Evolutionary conservation across 2,113 vertebrate genomes (phyloP).

Genomic region (Plectropomus leopardus): DNA sequence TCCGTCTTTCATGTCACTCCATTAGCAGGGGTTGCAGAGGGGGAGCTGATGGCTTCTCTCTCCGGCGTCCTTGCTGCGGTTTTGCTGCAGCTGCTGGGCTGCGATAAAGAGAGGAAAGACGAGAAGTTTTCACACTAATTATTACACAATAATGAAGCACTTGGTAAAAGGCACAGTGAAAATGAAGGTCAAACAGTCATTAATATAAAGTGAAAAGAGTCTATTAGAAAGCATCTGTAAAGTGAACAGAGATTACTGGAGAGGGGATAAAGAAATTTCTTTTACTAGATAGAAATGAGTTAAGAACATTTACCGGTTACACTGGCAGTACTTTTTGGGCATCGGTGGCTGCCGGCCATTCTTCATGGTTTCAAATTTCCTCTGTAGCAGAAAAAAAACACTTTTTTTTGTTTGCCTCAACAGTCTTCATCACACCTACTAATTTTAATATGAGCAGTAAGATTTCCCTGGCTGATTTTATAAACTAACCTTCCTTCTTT

Average conservation of each 20-base stretch:
- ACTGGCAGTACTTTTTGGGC: constrained; percentile 77
- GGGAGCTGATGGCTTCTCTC: constrained; percentile 54
- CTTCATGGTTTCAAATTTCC: constrained; percentile 52
- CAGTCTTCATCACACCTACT: not conserved
- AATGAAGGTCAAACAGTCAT: constrained; percentile 72
- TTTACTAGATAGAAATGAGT: constrained; percentile 33
- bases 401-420: not conserved
- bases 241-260: constrained; percentile 52
- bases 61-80: constrained; percentile 51
- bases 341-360: constrained; percentile 36
- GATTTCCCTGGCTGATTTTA: not conserved
- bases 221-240: constrained; percentile 59
- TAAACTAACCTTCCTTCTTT: constrained; percentile 72
- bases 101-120: constrained; percentile 73
- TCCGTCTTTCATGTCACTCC: constrained; percentile 59
- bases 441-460: not conserved
- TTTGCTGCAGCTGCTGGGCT: constrained; percentile 68
- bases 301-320: constrained; percentile 74
- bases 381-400: constrained; percentile 48
- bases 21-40: constrained; percentile 37
- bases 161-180: constrained; percentile 45
- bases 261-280: constrained; percentile 3
- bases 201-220: constrained; percentile 54
- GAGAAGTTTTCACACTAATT: constrained; percentile 78
- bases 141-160: constrained; percentile 69